Base-by-base conservation (phyloP, 1,140 invertebrate species). In the Brachionus rubens region DNA sequence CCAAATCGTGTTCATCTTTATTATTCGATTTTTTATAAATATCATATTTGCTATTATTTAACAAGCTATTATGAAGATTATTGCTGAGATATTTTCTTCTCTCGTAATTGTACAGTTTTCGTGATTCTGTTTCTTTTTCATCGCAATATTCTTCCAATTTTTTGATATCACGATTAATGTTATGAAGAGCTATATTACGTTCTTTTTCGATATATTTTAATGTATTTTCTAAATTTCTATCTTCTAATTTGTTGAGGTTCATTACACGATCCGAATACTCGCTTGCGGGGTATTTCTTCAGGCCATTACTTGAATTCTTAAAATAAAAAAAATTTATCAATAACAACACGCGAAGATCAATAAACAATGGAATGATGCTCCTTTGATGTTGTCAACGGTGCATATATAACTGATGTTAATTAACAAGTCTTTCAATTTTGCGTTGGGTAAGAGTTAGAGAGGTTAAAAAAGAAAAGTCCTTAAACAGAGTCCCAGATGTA, bases 181-280 rank as follows among this genome's bases (percentile, higher is more conserved):
- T 41, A 10, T 40, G 1, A 2, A 65, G 41, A 9, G n/a, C 9
- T 28, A 12, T 7, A 14, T 36, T 33, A 4, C n/a, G 6, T 26
- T 65, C 36, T 65, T 65, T 65, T 9, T 65, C 40, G 10, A 65
- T 21, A 2, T 24, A 3, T 16, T 65, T 65, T 21, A 65, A 41
- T 2, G 6, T 41, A 10, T 41, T 41, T 41, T 65, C 59, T 19
- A 65, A 24, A 41, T 21, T 65, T 26, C 40, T 65, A 19, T 65
- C 59, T 41, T 65, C 59, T 19, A 65, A 21, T 21, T 65, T 65
- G 59, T 65, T 65, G 3, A 65, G 9, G 21, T 65, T 65, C 9
- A 65, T 65, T 19, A 43, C n/a, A 1, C 59, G 36, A 33, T 65
- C 59, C 9, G 59, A 65, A 41, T 65, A 65, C 10, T 65, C 59